Percentiles rank a stretch among this genome's conserved stretches.
phyloP scores from a whole-genome alignment of 2,113 vertebrate species.

The Phrynocephalus versicolor region DNA sequence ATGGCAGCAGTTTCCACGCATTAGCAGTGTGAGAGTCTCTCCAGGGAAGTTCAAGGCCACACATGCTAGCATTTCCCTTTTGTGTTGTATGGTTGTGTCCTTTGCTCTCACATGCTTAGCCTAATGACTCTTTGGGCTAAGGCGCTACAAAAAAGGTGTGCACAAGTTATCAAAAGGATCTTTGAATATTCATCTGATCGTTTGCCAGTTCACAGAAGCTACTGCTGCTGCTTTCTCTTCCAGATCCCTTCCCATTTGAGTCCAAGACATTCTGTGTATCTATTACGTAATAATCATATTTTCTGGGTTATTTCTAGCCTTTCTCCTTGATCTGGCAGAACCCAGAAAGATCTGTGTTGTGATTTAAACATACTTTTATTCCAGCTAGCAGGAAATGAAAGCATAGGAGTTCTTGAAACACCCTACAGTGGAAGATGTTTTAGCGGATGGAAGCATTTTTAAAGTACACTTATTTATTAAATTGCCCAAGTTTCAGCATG shows the following conservation, averaged over 20 bases:
- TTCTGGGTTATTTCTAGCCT: background rate
- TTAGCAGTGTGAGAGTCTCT: slow-evolving; percentile 58
- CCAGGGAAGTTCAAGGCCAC: slow-evolving; percentile 60
- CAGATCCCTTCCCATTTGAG: background rate
- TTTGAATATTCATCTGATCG: slow-evolving; percentile 13
- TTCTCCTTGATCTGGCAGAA: too few relatives aligned
- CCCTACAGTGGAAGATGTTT: too few relatives aligned
- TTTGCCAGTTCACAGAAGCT: background rate
- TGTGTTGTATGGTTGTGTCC: slow-evolving; percentile 30
- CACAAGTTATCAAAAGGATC: slow-evolving; percentile 18
- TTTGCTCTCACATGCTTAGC: slow-evolving; percentile 50
- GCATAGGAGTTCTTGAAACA: too few relatives aligned
- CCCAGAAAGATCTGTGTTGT: background rate
- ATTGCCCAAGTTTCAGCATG: too few relatives aligned
- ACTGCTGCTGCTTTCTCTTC: slow-evolving; percentile 5
- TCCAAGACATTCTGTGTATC: background rate
- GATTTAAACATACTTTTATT: background rate
- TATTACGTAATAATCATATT: background rate
- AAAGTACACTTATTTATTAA: too few relatives aligned
- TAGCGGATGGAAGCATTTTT: too few relatives aligned
- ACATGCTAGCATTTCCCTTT: slow-evolving; percentile 60
- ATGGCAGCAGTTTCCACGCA: slow-evolving; percentile 73
- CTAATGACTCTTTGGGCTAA: slow-evolving; percentile 31
- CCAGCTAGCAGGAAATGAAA: too few relatives aligned
- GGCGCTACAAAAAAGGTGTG: slow-evolving; percentile 47